These are phyloP conservation scores for Bellardia pandia DNA, from an alignment of 2,888 invertebrate genomes.

Conservation along the genomic window DNA sequence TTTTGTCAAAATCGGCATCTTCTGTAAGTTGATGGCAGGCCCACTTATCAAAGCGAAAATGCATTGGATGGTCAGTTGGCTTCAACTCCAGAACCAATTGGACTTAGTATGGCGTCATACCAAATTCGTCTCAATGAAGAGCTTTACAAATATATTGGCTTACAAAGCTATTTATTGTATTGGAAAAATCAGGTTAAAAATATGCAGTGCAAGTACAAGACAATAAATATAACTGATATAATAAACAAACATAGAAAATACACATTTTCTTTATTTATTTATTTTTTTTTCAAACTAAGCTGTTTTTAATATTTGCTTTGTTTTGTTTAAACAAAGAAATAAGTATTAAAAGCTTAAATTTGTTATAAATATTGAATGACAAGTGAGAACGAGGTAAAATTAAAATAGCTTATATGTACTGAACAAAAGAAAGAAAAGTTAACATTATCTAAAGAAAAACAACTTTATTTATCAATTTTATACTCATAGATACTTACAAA, in stretches of 20 bases:
- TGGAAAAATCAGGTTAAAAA: background rate
- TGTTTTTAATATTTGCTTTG: constrained; percentile 16
- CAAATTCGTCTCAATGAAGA: too few species aligned
- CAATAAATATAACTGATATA: constrained; percentile 7
- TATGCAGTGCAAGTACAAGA: background rate
- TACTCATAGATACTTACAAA: background rate
- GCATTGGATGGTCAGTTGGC: too few species aligned
- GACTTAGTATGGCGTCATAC: too few species aligned
- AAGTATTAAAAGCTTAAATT: constrained; percentile 55
- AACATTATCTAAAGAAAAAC: constrained; percentile 29
- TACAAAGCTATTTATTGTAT: background rate
- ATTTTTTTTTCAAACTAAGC: constrained; percentile 13
- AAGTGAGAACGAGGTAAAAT: constrained; percentile 32
- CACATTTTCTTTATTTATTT: background rate
- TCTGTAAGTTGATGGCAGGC: too few species aligned
- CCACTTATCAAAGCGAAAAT: too few species aligned
- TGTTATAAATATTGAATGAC: constrained; percentile 50
- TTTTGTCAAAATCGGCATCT: too few species aligned
- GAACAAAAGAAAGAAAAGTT: constrained; percentile 37
- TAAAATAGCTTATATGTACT: constrained; percentile 23
- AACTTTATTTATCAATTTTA: constrained; percentile 19
- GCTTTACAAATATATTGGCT: background rate
- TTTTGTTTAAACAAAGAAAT: constrained; percentile 55
- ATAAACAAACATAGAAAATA: constrained; percentile 7
- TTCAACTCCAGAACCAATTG: too few species aligned